These are phyloP conservation scores for Erethizon dorsatum DNA, from an alignment of 2,797 vertebrate species.

Conservation along the genomic window DNA sequence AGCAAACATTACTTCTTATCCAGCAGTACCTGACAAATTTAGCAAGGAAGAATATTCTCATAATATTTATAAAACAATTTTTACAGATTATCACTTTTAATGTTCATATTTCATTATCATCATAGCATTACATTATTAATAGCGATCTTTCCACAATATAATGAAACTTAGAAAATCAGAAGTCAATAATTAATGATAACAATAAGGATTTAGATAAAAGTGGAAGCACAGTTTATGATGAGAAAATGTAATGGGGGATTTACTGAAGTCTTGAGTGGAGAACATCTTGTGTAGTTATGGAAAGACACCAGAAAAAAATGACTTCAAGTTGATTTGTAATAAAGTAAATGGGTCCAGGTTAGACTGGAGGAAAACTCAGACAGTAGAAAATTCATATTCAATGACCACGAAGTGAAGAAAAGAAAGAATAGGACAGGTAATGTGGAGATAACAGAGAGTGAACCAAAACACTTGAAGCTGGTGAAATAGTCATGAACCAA, in stretches of 20 bases:
- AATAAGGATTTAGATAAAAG: neutral
- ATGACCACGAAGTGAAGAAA: neutral
- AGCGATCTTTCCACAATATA: neutral
- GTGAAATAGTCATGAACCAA: neutral
- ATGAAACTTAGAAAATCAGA: neutral
- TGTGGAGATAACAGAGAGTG: neutral
- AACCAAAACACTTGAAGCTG: neutral
- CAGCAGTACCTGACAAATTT: neutral
- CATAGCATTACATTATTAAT: neutral
- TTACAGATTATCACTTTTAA: neutral
- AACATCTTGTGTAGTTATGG: neutral
- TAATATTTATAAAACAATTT: neutral
- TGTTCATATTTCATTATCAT: neutral
- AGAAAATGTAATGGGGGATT: neutral
- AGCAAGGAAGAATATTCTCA: neutral
- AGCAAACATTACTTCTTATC: neutral
- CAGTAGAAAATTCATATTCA: neutral
- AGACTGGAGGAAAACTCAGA: neutral
- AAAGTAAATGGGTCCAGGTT: neutral
- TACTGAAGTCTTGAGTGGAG: neutral
- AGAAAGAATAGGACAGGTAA: neutral
- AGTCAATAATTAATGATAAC: conserved; percentile 21
- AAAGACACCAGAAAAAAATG: neutral
- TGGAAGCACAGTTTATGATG: neutral
- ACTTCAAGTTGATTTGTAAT: neutral